Evolutionary conservation across 1,140 invertebrate species (phyloP).

Genomic region (Macrocentrus cingulum): DNA sequence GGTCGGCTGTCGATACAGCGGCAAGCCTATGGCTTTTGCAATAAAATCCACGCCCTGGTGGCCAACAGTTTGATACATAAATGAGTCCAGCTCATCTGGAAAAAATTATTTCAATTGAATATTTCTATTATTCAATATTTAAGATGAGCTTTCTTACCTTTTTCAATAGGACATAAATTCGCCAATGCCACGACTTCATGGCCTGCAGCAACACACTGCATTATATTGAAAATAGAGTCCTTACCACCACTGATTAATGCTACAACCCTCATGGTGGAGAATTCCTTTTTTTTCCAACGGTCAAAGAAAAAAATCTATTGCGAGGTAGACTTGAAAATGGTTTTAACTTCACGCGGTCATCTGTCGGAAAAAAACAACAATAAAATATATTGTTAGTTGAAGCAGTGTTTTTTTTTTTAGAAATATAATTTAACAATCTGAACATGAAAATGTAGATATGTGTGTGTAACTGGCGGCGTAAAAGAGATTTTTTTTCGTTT

Average conservation of each 20-base stretch:
- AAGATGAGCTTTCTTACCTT: slow-evolving; percentile 63
- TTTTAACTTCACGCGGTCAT: slow-evolving; percentile 43
- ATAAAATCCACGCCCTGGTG: slow-evolving; percentile 91
- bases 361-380: slow-evolving; percentile 37
- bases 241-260: slow-evolving; percentile 96
- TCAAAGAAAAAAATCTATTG: slow-evolving; percentile 29
- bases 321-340: slow-evolving; percentile 29
- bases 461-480: no score
- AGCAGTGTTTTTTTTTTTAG: no score
- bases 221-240: slow-evolving; percentile 98
- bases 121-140: no score
- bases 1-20: slow-evolving; percentile 85
- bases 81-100: slow-evolving; percentile 94
- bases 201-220: slow-evolving; percentile 94
- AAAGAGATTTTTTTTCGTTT: no score
- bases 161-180: slow-evolving; percentile 86
- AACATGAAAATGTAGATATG: no score
- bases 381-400: slow-evolving; percentile 8
- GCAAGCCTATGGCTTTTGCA: slow-evolving; percentile 90
- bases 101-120: slow-evolving; percentile 26
- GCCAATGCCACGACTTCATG: slow-evolving; percentile 96
- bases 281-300: slow-evolving; percentile 22
- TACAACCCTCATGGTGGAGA: slow-evolving; percentile 77
- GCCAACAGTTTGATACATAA: slow-evolving; percentile 99
- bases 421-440: slow-evolving; percentile 3